Conservation (phyloP, 2,797 vertebrate genomes). For the Eleutherodactylus coqui region DNA sequence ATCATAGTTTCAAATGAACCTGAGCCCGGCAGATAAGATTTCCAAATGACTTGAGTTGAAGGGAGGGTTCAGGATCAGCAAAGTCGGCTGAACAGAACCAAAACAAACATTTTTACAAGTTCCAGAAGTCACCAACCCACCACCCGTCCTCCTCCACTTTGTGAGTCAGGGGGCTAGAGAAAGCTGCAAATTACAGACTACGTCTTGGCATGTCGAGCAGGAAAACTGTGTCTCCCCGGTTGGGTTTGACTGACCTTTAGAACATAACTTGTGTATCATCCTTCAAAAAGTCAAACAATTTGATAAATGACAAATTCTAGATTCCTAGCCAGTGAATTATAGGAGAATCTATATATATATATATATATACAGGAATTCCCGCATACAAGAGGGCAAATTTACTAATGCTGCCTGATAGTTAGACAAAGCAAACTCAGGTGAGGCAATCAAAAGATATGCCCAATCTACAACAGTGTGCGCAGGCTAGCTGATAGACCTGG, state of each 20-base stretch:
- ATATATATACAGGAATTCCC: too few relatives aligned
- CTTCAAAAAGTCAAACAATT: too few relatives aligned
- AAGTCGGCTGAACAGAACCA: conserved; percentile 67
- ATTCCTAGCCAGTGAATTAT: too few relatives aligned
- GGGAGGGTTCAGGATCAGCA: conserved; percentile 58
- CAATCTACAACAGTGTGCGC: too few relatives aligned
- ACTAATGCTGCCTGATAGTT: too few relatives aligned
- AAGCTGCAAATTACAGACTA: neutral
- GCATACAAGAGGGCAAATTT: too few relatives aligned
- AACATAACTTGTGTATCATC: neutral
- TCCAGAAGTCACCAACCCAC: conserved; percentile 69
- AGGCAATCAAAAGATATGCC: too few relatives aligned
- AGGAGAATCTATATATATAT: too few relatives aligned
- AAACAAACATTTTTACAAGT: conserved; percentile 79
- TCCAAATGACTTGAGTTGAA: conserved; percentile 71
- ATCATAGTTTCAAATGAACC: conserved; percentile 76
- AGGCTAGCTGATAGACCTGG: too few relatives aligned
- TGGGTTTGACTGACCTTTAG: neutral
- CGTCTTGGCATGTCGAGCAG: neutral
- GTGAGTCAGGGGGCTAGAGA: conserved; percentile 25
- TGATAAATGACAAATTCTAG: too few relatives aligned
- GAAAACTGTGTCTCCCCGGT: neutral
- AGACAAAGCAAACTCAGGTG: too few relatives aligned
- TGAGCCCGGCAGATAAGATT: conserved; percentile 72
- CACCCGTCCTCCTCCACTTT: neutral